Base-by-base conservation (phyloP, 2,113 vertebrate genomes). In the Progne subis region DNA sequence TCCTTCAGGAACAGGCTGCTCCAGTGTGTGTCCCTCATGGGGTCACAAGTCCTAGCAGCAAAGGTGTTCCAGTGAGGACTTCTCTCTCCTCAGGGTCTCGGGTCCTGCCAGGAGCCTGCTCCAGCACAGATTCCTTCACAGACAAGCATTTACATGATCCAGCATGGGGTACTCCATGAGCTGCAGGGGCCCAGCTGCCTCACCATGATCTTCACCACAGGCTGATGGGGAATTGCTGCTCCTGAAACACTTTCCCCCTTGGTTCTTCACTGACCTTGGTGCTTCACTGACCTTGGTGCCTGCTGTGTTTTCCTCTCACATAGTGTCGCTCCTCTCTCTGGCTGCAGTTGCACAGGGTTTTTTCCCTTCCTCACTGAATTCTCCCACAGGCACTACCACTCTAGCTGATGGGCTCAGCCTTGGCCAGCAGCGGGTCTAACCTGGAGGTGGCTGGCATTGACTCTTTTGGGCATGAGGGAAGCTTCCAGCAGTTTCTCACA, bases 181-280 rank as follows among this genome's bases (percentile, higher is more conserved):
- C 37, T 67, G 28, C 60, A 32, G 60, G 29, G 21, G 8, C 18
- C 16, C 32, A 60, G 16, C 19, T 76, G 14, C 20, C 39, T 34
- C 53, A 21, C 7, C 3, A 10, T 18, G 53, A 6, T 29, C 23
- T 47, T 46, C 60, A 47, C 13, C 24, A 20, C 0, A 0, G 11
- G 17, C n/a, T 53, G 24, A 32, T 68, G 39, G 13, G 16, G 16
- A 46, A 14, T 53, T 28, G 39, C 46, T 61, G 24, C 39, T 60
- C 24, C n/a, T 39, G 46, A 46, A 39, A 16, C 28, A 18, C 18
- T 65, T 81, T 1, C 8, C 26, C 10, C 5, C 21, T 71, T 31
- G 31, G 25, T 14, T 46, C 37, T 37, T 37, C 37, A 37, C 37
- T 37, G 37, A 37, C 37, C 37, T 37, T 37, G 37, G 37, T 37